Conservation (phyloP, 2,113 vertebrate species). For the Dromas ardeola region DNA sequence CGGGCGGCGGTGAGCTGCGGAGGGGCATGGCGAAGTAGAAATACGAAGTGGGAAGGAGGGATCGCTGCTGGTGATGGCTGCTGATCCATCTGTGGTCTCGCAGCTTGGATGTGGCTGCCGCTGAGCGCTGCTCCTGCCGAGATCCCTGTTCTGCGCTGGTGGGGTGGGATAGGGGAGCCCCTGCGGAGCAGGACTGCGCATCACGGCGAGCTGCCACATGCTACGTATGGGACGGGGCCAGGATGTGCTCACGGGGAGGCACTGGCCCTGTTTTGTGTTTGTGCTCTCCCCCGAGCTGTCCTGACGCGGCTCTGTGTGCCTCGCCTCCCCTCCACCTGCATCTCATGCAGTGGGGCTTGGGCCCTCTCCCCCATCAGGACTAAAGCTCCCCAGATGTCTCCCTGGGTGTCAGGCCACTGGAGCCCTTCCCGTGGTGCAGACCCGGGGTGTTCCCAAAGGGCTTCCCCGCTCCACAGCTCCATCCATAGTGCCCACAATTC, state of each 20-base stretch:
- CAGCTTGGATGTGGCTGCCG: neutral
- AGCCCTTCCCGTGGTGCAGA: neutral
- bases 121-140: neutral
- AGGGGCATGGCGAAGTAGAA: neutral
- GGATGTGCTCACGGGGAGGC: too few relatives aligned
- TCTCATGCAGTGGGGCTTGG: rapidly evolving
- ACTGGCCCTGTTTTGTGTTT: neutral
- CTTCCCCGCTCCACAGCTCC: neutral
- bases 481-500: rapidly evolving
- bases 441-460: neutral
- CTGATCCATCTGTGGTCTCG: neutral
- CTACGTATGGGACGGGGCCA: rapidly evolving
- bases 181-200: neutral
- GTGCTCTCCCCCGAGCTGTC: neutral
- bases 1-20: neutral
- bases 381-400: neutral
- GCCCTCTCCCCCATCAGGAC: neutral
- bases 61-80: neutral
- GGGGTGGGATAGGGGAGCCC: neutral
- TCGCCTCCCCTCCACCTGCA: too few relatives aligned
- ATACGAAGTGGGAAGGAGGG: neutral
- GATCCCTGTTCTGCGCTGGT: neutral
- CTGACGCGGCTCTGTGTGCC: neutral
- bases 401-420: neutral
- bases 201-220: rapidly evolving